A percentile compares a stretch with the other conserved stretches of the same genome.
phyloP scores from a whole-genome alignment of 2,113 vertebrate genomes.

The Myodes glareolus region DNA sequence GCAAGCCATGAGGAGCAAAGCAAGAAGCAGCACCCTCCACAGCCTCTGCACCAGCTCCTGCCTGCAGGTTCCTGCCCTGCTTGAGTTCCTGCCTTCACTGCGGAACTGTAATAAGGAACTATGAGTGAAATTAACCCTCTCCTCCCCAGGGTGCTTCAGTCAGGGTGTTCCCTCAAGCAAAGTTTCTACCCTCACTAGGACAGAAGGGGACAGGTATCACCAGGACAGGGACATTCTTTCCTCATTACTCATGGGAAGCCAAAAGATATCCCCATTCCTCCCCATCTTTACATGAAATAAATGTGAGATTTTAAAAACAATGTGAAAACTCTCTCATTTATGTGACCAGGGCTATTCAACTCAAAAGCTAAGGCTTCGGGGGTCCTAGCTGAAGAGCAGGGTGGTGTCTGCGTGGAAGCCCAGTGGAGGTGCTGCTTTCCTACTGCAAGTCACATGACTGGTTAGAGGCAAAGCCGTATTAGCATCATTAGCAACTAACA shows the following conservation, averaged over 20 bases:
- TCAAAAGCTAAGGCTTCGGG: not conserved
- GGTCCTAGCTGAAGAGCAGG: not conserved
- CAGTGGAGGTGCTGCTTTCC: not conserved
- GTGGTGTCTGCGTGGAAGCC: not conserved
- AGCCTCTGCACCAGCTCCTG: no score
- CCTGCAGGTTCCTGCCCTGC: no score
- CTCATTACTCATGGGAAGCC: not conserved
- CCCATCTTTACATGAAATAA: not conserved
- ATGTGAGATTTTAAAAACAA: not conserved
- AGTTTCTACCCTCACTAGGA: not conserved
- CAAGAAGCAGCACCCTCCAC: no score
- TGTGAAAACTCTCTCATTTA: not conserved
- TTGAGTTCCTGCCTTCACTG: not conserved
- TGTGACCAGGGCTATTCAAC: not conserved
- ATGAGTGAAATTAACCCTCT: not conserved
- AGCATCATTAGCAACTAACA: not conserved
- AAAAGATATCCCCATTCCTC: not conserved
- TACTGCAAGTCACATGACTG: not conserved
- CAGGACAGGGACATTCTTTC: conserved; percentile 26
- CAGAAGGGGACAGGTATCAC: not conserved
- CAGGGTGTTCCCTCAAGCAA: not conserved
- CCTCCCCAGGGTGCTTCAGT: not conserved
- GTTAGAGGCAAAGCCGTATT: not conserved
- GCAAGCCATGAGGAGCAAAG: no score
- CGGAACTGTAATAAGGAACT: not conserved